Conservation (phyloP, 2,888 invertebrate species). For the Ochropleura leucogaster region DNA sequence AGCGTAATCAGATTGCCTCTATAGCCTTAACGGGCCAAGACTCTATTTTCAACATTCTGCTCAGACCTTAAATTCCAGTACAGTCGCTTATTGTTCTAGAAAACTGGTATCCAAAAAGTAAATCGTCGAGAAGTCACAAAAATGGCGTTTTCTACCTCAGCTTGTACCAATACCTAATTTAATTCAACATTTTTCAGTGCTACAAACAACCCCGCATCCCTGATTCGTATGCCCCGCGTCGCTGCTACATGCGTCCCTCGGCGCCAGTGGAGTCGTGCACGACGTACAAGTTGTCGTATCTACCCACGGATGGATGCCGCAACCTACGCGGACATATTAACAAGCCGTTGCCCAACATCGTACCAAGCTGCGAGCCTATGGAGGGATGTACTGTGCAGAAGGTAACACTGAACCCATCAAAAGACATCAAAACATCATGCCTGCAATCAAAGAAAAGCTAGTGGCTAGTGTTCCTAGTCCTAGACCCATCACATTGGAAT, state of each 20-base stretch:
- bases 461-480: not conserved
- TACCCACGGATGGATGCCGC: slow-evolving; percentile 85
- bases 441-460: not conserved
- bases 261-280: slow-evolving; percentile 91
- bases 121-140: not conserved
- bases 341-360: slow-evolving; percentile 80
- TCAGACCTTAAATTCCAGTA: not conserved
- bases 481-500: not conserved
- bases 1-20: not conserved
- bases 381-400: slow-evolving; percentile 85
- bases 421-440: not conserved
- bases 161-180: not conserved
- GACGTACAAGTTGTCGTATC: slow-evolving; percentile 92
- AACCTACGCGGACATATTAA: slow-evolving; percentile 81
- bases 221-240: slow-evolving; percentile 90
- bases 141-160: not conserved
- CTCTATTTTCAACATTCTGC: not conserved
- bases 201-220: slow-evolving; percentile 91
- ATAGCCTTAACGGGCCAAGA: not conserved
- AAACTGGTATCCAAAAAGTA: not conserved
- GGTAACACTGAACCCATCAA: slow-evolving; percentile 64
- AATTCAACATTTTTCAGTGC: slow-evolving; percentile 72
- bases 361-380: slow-evolving; percentile 87
- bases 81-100: not conserved
- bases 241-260: slow-evolving; percentile 90